These are phyloP conservation scores for Sceliomorpha sp. DNA, from an alignment of 2,888 invertebrate genomes.

Conservation along the genomic window DNA sequence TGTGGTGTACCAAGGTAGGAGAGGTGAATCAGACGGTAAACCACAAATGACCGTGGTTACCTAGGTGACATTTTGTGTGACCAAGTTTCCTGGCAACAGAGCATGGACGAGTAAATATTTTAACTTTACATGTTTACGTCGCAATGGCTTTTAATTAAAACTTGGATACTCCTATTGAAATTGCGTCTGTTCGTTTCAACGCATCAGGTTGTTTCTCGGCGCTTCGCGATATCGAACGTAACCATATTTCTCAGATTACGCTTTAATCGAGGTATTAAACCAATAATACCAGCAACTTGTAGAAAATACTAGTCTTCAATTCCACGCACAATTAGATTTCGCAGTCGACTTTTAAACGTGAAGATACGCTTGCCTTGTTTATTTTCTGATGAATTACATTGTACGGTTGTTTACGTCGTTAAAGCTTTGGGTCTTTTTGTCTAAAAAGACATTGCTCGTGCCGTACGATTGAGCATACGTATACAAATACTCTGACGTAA, in stretches of 20 bases:
- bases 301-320: too few species aligned
- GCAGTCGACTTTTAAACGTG: too few species aligned
- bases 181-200: background rate
- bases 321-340: too few species aligned
- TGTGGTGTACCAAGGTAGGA: constrained; percentile 51
- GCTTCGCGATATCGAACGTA: too few species aligned
- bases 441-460: constrained; percentile 37
- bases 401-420: background rate
- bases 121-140: constrained; percentile 20
- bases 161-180: constrained; percentile 5
- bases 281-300: too few species aligned
- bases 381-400: too few species aligned
- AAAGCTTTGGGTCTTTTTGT: constrained; percentile 18
- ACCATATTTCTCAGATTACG: too few species aligned
- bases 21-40: constrained; percentile 55
- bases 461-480: constrained; percentile 38
- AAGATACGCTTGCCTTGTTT: too few species aligned
- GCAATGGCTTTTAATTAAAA: constrained; percentile 26
- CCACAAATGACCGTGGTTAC: constrained; percentile 55
- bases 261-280: too few species aligned
- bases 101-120: constrained; percentile 47
- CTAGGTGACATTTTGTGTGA: constrained; percentile 54
- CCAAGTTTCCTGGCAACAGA: constrained; percentile 43
- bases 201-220: too few species aligned
- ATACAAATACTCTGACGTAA: constrained; percentile 33